Base-by-base conservation (phyloP, 2,888 invertebrate genomes). In the Bellardia bayeri region DNA sequence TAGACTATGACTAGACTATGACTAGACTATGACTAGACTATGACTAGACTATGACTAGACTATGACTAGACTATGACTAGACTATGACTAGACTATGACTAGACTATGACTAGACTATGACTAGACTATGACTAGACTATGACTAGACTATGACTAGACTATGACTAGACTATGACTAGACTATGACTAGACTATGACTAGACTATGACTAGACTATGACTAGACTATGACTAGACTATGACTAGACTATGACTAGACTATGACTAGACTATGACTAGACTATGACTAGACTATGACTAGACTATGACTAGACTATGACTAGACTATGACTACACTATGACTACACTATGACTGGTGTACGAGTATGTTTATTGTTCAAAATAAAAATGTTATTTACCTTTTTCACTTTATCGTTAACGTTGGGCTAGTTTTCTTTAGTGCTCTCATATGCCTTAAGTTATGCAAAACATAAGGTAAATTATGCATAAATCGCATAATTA, bases 401-500 rank as follows among this genome's bases (percentile, higher is more conserved):
- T 37, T 69, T 14, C 11, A 1, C 51, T 14, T 42, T 6, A 16
- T 7, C 23, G 1, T 1, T 23, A 69, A 49, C n/a, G 49, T 49
- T 5, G 30, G 30, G 49, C 66, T 11, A 61, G 11, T 74, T 61
- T n/a, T 56, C 6, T 40, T 37, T 51, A 42, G 42, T 54, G 61
- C 51, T 37, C 23, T 80, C 14, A 56, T 71, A 64, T 58, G 79
- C 75, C 83, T 76, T 51, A 83, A 83, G 83, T 58, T 86, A 80
- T 86, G 86, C 86, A 40, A 82, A 71, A 75, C 64, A 80, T 51
- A 66, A 71, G 30, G 58, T 69, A 72, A 58, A 76, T 80, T 76
- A 72, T 76, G 64, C 80, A 86, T 71, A 83, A 80, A 76, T 83
- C 56, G 69, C 66, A 76, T 71, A 86, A 86, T 83, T 71, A 83